Conservation (phyloP, 2,888 invertebrate genomes). For the Smittia aterrima region DNA sequence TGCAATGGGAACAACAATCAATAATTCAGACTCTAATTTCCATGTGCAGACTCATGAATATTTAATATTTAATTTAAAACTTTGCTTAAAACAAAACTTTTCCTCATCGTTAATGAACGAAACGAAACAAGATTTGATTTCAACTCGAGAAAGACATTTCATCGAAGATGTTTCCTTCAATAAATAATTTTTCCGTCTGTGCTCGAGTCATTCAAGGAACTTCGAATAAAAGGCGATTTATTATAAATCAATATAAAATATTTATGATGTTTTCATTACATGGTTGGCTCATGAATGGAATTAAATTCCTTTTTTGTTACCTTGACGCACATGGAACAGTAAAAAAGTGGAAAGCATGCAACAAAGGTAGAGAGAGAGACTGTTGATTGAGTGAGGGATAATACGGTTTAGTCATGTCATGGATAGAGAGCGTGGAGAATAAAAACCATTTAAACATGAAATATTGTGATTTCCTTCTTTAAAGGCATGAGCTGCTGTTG, state of each 20-base stretch:
- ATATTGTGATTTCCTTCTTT: conserved; percentile 37
- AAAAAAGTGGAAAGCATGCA: conserved; percentile 20
- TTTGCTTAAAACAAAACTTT: background rate
- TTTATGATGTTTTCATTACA: conserved; percentile 42
- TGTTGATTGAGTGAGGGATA: conserved; percentile 35
- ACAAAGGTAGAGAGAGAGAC: conserved; percentile 33
- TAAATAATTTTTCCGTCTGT: background rate
- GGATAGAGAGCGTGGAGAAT: conserved; percentile 21
- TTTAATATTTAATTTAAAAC: conserved; percentile 25
- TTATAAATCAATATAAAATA: conserved; percentile 36
- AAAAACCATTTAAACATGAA: conserved; percentile 36
- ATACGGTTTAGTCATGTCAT: conserved; percentile 40
- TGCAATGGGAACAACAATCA: conserved; percentile 22
- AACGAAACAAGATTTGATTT: background rate
- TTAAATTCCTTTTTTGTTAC: conserved; percentile 29
- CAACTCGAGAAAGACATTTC: background rate
- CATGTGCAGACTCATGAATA: conserved; percentile 25
- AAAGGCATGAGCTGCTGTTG: background rate
- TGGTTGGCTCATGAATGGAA: conserved; percentile 30
- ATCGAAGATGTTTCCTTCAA: too few relatives aligned
- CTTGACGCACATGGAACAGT: background rate
- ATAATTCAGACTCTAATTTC: conserved; percentile 40
- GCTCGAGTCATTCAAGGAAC: background rate
- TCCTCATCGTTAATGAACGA: background rate
- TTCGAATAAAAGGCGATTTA: background rate